Evolutionary conservation across 2,113 vertebrate genomes (phyloP).

Genomic region (Piaya cayana): DNA sequence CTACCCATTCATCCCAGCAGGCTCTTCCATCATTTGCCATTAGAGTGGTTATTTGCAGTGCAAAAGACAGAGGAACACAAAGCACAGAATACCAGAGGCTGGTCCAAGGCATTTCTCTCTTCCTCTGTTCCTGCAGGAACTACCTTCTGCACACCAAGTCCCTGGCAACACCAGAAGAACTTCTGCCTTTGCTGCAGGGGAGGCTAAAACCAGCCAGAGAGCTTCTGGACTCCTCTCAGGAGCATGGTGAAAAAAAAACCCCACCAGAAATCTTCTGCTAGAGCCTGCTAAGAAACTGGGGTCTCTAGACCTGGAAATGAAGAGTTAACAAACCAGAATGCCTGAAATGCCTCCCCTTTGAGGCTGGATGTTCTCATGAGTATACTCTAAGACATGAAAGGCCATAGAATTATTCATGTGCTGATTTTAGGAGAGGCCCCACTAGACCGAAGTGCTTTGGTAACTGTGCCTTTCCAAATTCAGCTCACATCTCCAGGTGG

Average conservation of each 20-base stretch:
- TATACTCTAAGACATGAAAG: neutral
- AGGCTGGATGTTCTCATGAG: neutral
- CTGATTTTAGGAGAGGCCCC: neutral
- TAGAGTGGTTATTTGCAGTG: neutral
- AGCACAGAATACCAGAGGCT: neutral
- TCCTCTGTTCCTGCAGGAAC: neutral
- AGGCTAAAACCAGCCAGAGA: neutral
- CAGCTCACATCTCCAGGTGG: neutral
- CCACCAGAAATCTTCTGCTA: neutral
- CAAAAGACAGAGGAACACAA: neutral
- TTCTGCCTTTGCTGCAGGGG: neutral
- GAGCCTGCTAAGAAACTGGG: neutral
- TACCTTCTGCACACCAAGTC: neutral
- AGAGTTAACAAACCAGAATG: neutral
- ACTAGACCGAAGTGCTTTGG: neutral
- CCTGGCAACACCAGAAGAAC: neutral
- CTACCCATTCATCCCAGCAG: neutral
- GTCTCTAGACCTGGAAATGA: neutral
- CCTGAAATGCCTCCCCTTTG: neutral
- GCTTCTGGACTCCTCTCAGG: neutral
- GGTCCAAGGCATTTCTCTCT: neutral
- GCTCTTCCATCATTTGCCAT: neutral
- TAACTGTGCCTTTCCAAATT: neutral
- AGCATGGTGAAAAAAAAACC: too few relatives aligned
- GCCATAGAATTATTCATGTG: neutral